Base-by-base conservation (phyloP, 2,113 vertebrate species). In the Oxyura jamaicensis region DNA sequence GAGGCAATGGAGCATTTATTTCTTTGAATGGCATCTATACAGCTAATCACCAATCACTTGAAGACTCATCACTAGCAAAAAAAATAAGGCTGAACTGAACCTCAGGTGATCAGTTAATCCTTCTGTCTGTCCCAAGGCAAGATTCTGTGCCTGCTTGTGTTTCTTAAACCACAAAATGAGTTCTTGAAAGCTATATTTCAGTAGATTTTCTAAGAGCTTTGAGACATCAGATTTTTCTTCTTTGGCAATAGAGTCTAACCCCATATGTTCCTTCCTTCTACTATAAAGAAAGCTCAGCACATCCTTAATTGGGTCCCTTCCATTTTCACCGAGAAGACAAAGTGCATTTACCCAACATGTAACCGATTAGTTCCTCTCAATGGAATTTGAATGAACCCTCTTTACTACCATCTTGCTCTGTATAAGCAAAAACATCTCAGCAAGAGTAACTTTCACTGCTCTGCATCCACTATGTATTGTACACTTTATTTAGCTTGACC, bases 211-310 rank as follows among this genome's bases (percentile, higher is more conserved):
- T 28, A n/a, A 84, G 35, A 28, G 65, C 35, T 41, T 48, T 15
- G 80, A 71, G 26, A 58, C n/a, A 76, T 29, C 26, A 50, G 3
- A 20, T n/a, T 73, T 76, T 89, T 83, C 21, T 65, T 82, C 58
- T 62, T 86, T 87, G 28, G 39, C 15, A 39, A 21, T 52, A 46
- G 22, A 31, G 46, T 77, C 11, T 41, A 55, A 29, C 42, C 88
- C 83, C 60, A 21, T 92, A 86, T 75, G 80, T 75, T 93, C 3
- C 60, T 91, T 86, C 42, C 29, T 90, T 83, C 76, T 75, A 96
- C 65, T 86, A 71, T 13, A 19, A 88, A 71, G 50, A 79, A 76
- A 73, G 25, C 67, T 73, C 59, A 85, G 60, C 35, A 78, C 48
- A 93, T 13, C 3, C 0, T 91, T 82, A 86, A 81, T 55, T 96